phyloP scores from a whole-genome alignment of 2,797 vertebrate species.

The Paedocypris micromegethes region DNA sequence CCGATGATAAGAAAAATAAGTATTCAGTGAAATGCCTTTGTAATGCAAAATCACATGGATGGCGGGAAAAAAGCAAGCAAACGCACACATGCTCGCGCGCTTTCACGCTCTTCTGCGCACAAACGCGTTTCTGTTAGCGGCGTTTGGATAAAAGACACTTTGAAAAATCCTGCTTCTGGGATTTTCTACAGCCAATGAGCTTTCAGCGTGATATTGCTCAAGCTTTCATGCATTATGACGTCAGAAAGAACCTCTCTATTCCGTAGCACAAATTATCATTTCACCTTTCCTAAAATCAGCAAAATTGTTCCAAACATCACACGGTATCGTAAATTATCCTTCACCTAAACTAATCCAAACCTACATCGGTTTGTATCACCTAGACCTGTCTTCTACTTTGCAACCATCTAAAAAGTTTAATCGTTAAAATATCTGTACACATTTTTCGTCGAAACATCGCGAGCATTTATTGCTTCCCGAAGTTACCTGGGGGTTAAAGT shows the following conservation, averaged over 20 bases:
- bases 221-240: constrained; percentile 48
- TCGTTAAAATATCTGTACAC: constrained; percentile 48
- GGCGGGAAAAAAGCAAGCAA: constrained; percentile 37
- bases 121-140: constrained; percentile 35
- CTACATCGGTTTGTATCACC: constrained; percentile 24
- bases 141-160: constrained; percentile 43
- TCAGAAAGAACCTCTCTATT: constrained; percentile 26
- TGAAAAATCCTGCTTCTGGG: constrained; percentile 57
- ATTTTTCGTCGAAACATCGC: constrained; percentile 39
- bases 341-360: constrained; percentile 49
- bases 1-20: constrained; percentile 77
- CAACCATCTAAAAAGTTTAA: constrained; percentile 32
- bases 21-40: constrained; percentile 66
- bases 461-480: constrained; percentile 73
- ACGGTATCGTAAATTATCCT: constrained; percentile 42
- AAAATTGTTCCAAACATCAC: constrained; percentile 43
- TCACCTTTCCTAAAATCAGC: constrained; percentile 31
- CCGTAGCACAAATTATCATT: constrained; percentile 29
- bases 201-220: constrained; percentile 70
- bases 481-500: constrained; percentile 58
- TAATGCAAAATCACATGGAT: constrained; percentile 60
- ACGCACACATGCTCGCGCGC: constrained; percentile 8
- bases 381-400: constrained; percentile 38
- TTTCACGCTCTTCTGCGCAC: constrained; percentile 7
- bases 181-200: constrained; percentile 63